Percentiles rank a stretch among this genome's conserved stretches.
These are phyloP conservation scores for Hyperoplus lanceolatus DNA, from an alignment of 2,797 vertebrate genomes.

Conservation along the genomic window DNA sequence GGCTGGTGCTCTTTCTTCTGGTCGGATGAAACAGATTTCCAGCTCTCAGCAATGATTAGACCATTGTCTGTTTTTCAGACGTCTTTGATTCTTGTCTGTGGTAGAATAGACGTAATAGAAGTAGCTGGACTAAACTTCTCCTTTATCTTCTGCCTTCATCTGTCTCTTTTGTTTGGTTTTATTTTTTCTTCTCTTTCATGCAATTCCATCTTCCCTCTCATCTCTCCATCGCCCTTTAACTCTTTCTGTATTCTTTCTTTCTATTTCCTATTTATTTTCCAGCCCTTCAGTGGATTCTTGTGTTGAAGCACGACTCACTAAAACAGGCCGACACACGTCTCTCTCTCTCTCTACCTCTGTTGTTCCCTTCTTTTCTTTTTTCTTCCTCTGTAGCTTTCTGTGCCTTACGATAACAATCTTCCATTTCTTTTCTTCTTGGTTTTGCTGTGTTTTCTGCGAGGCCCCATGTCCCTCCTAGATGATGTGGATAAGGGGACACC, in stretches of 20 bases:
- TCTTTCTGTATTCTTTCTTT: conserved; percentile 9
- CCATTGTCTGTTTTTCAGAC: conserved; percentile 45
- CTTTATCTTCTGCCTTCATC: conserved; percentile 49
- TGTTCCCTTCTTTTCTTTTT: conserved; percentile 4
- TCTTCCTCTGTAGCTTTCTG: conserved; percentile 1
- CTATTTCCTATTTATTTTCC: conserved; percentile 2
- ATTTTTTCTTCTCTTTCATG: conserved; percentile 45
- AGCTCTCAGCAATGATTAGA: conserved; percentile 48
- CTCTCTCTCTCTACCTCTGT: conserved; percentile 39
- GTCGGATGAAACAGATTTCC: conserved; percentile 39
- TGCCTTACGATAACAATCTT: conserved; percentile 63
- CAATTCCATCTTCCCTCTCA: conserved; percentile 33
- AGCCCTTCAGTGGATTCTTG: conserved; percentile 16
- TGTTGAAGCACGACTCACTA: conserved; percentile 21
- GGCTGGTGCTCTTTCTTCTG: conserved; percentile 11
- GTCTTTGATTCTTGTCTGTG: conserved; percentile 32
- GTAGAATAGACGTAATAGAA: conserved; percentile 28
- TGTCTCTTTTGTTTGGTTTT: conserved; percentile 54
- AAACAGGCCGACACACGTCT: conserved; percentile 63
- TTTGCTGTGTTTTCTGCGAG: conserved; percentile 59
- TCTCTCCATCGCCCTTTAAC: conserved; percentile 34
- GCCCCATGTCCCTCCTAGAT: conserved; percentile 51
- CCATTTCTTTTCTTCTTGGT: conserved; percentile 50
- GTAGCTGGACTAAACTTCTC: conserved; percentile 33
- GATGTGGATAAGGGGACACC: conserved; percentile 73